A percentile compares a stretch with the other conserved stretches of the same genome.
Evolutionary conservation across 2,888 invertebrate genomes (phyloP).

Genomic region (Oligia latruncula): DNA sequence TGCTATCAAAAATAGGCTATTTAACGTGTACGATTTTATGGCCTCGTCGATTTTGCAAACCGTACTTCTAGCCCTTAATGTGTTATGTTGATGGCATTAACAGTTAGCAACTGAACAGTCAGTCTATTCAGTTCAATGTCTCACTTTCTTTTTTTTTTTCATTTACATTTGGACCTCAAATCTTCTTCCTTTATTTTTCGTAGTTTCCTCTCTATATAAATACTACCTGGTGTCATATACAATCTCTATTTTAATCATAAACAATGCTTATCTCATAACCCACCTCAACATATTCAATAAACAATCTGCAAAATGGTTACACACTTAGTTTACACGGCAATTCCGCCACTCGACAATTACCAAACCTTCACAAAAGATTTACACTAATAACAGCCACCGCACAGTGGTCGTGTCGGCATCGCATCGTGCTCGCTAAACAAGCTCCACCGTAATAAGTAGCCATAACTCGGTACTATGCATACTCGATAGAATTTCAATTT

Average conservation of each 20-base stretch:
- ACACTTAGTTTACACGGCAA: conserved; percentile 13
- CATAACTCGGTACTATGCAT: conserved; percentile 75
- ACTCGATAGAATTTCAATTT: conserved; percentile 81
- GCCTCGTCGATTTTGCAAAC: not conserved
- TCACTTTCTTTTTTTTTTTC: not conserved
- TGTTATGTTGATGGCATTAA: no score
- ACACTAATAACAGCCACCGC: conserved; percentile 62
- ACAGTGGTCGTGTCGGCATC: conserved; percentile 62
- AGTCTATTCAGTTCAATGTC: not conserved
- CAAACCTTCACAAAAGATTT: conserved; percentile 59
- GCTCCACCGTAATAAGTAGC: conserved; percentile 75
- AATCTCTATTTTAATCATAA: conserved; percentile 1
- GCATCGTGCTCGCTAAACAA: conserved; percentile 60
- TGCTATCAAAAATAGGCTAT: conserved; percentile 64
- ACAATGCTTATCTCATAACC: not conserved
- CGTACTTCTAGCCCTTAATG: no score
- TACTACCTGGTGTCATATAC: not conserved
- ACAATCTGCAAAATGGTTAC: conserved; percentile 20
- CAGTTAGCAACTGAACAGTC: no score
- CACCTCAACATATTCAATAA: conserved; percentile 35
- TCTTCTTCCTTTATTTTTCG: not conserved
- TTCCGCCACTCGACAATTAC: conserved; percentile 42
- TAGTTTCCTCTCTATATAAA: not conserved
- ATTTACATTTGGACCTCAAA: not conserved
- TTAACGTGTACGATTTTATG: conserved; percentile 64